phyloP scores from a whole-genome alignment of 2,797 vertebrate genomes.

The Alectoris magna region DNA sequence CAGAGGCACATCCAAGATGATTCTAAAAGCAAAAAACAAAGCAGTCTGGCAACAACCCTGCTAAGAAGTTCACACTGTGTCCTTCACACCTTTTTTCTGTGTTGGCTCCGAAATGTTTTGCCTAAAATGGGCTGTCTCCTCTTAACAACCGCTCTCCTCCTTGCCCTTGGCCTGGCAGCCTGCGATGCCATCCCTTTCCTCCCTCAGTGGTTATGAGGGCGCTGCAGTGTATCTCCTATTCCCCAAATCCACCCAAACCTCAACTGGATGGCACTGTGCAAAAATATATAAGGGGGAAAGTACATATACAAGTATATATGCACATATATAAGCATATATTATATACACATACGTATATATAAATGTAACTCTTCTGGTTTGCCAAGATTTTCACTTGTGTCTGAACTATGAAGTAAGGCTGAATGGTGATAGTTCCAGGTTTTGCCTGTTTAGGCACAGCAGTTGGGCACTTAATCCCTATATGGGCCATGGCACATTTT shows the following conservation, averaged over 20 bases:
- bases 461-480: background rate
- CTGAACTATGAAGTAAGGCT: background rate
- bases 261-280: background rate
- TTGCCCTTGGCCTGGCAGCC: background rate
- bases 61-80: background rate
- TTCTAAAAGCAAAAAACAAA: slow-evolving; percentile 40
- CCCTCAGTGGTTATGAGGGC: background rate
- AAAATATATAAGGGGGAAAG: background rate
- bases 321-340: background rate
- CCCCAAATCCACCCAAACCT: background rate
- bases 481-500: background rate
- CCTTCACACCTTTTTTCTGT: background rate
- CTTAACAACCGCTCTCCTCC: background rate
- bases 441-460: background rate
- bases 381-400: background rate
- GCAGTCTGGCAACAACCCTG: slow-evolving; percentile 14
- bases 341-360: background rate
- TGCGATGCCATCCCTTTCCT: background rate
- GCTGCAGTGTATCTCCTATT: background rate
- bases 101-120: background rate
- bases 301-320: no score
- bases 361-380: background rate
- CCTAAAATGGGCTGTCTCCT: background rate
- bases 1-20: background rate
- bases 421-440: background rate